Base-by-base conservation (phyloP, 2,888 invertebrate genomes). In the Cremastinae sp. region DNA sequence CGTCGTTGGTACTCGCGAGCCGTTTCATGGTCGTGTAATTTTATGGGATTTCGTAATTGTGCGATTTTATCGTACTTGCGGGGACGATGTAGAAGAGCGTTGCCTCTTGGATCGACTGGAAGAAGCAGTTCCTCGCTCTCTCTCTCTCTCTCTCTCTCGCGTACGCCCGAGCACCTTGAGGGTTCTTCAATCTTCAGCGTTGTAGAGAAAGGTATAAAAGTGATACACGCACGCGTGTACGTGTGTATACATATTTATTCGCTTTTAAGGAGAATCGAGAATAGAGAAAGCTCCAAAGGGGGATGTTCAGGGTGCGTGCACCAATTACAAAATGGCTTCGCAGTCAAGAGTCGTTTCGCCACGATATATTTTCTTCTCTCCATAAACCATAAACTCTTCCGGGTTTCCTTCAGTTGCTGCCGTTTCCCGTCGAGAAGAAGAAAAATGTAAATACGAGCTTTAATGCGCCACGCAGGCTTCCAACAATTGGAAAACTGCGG, bases 11-110 rank as follows among this genome's bases (percentile, higher is more conserved):
- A 45, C 53, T 49, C 49, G 38, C 18, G 9, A 51, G 34, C 58
- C 56, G 61, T 73, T 74, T 78, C 51, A 74, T 74, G 58, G 73
- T 14, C 34, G 8, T 75, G 58, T 70, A 59, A 78, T 74, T 79
- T 78, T 68, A 78, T 74, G 74, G 69, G 74, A 71, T 78, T 78
- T 56, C 68, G 58, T 78, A 74, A 79, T 79, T 79, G 78, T 71
- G 68, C 74, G 71, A 78, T 79, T 79, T 79, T 78, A 79, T 78
- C 78, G 78, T 58, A 51, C 62, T 70, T 54, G 53, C 51, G 59
- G 22, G 61, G 58, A 43, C n/a, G 22, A 22, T 34, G 41, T 20
- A 9, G 53, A 20, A 51, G 45, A 12, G 43, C 20, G 53, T 28
- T 61, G 12, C 34, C 36, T 43, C 58, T 43, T 16, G 5, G 28